Evolutionary conservation across 2,797 vertebrate genomes (phyloP).

Genomic region (Phrynocephalus vlangalii): DNA sequence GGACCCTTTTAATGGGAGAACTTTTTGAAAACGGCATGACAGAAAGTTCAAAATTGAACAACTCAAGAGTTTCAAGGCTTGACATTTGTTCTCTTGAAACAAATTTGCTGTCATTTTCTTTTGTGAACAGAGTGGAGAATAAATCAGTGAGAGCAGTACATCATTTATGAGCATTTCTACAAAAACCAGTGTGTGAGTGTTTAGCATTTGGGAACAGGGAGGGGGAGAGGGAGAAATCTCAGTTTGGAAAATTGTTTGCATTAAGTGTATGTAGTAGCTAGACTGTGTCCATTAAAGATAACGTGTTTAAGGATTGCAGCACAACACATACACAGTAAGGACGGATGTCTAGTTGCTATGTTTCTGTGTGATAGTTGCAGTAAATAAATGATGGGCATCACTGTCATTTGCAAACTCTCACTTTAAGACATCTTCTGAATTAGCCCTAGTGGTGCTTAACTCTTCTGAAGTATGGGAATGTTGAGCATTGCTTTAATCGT

Average conservation of each 20-base stretch:
- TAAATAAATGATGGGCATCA: conserved; percentile 12
- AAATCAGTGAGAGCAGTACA: conserved; percentile 60
- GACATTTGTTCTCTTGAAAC: conserved; percentile 55
- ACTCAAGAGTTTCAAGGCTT: conserved; percentile 44
- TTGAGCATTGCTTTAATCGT: conserved; percentile 36
- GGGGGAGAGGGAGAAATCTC: conserved; percentile 48
- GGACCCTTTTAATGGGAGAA: conserved; percentile 21
- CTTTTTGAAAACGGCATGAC: not conserved
- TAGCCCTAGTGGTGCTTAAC: conserved; percentile 24
- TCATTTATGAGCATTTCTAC: conserved; percentile 62
- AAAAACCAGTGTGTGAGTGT: conserved; percentile 64
- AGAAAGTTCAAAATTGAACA: conserved; percentile 40
- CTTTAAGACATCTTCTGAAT: conserved; percentile 15
- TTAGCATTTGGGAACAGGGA: conserved; percentile 54
- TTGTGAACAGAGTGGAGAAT: conserved; percentile 65
- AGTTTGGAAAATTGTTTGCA: not conserved
- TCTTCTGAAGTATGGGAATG: conserved; percentile 6
- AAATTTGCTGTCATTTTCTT: conserved; percentile 66
- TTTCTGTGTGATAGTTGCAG: not conserved
- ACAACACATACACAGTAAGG: conserved; percentile 5
- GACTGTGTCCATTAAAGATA: conserved; percentile 32
- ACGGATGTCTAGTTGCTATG: conserved; percentile 2
- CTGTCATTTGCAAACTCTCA: conserved; percentile 18
- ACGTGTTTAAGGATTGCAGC: conserved; percentile 5
- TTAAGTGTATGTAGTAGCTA: conserved; percentile 26